Percentiles rank a stretch among this genome's conserved stretches.
Conservation (phyloP, 2,888 invertebrate species). For the Alcis repandata region DNA sequence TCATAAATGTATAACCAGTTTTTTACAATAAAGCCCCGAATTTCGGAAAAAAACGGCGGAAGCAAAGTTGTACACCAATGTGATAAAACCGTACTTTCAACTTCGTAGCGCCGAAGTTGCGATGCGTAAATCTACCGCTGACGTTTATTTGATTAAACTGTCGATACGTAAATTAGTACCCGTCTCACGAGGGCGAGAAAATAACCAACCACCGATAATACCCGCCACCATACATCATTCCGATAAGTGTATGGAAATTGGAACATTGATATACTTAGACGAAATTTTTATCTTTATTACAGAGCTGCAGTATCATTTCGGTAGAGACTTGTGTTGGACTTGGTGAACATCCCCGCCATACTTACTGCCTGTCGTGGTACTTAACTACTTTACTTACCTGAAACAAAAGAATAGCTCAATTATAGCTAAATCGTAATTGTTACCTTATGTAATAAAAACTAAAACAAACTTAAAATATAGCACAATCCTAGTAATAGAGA, state of each 20-base stretch:
- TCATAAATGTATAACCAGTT: too few species aligned
- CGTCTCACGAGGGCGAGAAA: slow-evolving; percentile 12
- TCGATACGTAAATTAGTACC: slow-evolving; percentile 20
- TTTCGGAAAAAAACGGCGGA: background rate
- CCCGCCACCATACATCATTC: slow-evolving; percentile 33
- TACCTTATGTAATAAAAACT: background rate
- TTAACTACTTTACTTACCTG: slow-evolving; percentile 42
- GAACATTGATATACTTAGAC: slow-evolving; percentile 19
- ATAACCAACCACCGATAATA: slow-evolving; percentile 28
- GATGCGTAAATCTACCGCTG: slow-evolving; percentile 2
- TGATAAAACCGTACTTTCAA: slow-evolving; percentile 1
- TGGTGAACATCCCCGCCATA: slow-evolving; percentile 2
- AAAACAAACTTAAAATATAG: background rate
- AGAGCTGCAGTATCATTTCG: slow-evolving; percentile 14
- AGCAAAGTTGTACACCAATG: too few species aligned
- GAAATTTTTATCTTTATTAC: slow-evolving; percentile 23
- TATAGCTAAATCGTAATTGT: background rate
- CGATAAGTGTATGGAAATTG: slow-evolving; percentile 39
- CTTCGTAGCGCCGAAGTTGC: background rate
- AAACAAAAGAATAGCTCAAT: slow-evolving; percentile 34
- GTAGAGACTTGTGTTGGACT: slow-evolving; percentile 1
- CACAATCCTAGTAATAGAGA: background rate
- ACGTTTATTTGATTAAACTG: slow-evolving; percentile 35
- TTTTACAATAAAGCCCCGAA: background rate
- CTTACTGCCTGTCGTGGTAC: background rate